Base-by-base conservation (phyloP, 2,888 invertebrate genomes). In the Tachina fera region DNA sequence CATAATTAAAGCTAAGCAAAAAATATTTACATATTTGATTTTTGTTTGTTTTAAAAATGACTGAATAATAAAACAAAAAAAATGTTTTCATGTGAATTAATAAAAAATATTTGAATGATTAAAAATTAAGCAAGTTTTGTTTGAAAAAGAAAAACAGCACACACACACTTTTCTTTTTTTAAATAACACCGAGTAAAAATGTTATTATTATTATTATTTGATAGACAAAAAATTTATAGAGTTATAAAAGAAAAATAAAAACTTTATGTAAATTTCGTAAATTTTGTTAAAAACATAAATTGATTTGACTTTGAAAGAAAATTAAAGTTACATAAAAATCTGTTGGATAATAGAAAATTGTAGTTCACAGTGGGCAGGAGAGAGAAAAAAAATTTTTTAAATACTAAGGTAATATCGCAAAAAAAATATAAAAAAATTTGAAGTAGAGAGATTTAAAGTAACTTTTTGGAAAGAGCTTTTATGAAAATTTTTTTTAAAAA, bases 31-130 rank as follows among this genome's bases (percentile, higher is more conserved):
- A 49, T 45, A 14, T 77, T 77, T 77, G 56, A 51, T 63, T 76
- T 76, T 76, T 82, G 65, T 83, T 83, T 83, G 71, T 77, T 22
- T 67, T n/a, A 39, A 72, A 65, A 72, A 56, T 16, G 4, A n/a
- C 13, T 51, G 31, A 11, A 47, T 56, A 81, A n/a, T 39, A 67
- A 60, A 67, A 41, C 13, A 49, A 49, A 43, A 49, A 74, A 1
- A 11, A 39, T 41, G 53, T 70, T 10, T 8, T 19, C 9, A 22
- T 56, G 8, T 22, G 22, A 41, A 22, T 61, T 47, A 2, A 58
- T 8, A 41, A n/a, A 75, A 31, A 67, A 51, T 43, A 56, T 80
- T 72, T 51, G 53, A 68, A 10, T 68, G 49, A 60, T 53, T 60
- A 39, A 75, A 51, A 60, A 68, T 67, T 16, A 45, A 49, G 13